Evolutionary conservation across 2,888 invertebrate genomes (phyloP).

Genomic region (Pegoplata infirma): DNA sequence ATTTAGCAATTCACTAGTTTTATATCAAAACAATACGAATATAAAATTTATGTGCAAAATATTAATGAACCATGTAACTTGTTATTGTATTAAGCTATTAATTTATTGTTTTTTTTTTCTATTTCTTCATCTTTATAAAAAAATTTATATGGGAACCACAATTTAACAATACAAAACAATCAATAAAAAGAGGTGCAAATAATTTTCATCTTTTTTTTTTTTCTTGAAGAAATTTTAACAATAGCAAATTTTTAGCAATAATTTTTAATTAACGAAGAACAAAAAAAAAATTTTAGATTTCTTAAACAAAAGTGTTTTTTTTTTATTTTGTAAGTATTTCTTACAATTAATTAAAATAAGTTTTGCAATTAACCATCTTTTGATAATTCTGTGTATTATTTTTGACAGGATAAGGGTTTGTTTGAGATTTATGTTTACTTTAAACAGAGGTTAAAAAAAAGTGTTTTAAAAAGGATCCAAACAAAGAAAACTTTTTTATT

Average conservation of each 20-base stretch:
- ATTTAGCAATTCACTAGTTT: constrained; percentile 42
- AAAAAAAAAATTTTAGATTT: constrained; percentile 9
- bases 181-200: constrained; percentile 33
- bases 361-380: constrained; percentile 41
- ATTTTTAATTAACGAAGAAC: constrained; percentile 57
- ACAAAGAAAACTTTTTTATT: no score
- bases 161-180: constrained; percentile 16
- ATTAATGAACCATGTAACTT: constrained; percentile 62
- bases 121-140: no score
- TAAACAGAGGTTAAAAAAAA: not conserved
- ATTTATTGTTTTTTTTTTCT: constrained; percentile 53
- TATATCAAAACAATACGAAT: constrained; percentile 32
- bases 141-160: not conserved
- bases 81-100: constrained; percentile 61
- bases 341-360: constrained; percentile 51
- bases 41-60: constrained; percentile 50
- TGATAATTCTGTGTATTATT: constrained; percentile 14
- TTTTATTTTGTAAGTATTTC: constrained; percentile 1
- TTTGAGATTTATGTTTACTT: constrained; percentile 35
- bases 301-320: not conserved
- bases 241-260: constrained; percentile 41
- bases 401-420: constrained; percentile 46
- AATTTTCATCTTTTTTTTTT: not conserved
- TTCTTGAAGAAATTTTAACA: constrained; percentile 11
- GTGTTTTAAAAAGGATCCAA: not conserved